Evolutionary conservation across 2,888 invertebrate genomes (phyloP).

Genomic region (Protonemura montana): DNA sequence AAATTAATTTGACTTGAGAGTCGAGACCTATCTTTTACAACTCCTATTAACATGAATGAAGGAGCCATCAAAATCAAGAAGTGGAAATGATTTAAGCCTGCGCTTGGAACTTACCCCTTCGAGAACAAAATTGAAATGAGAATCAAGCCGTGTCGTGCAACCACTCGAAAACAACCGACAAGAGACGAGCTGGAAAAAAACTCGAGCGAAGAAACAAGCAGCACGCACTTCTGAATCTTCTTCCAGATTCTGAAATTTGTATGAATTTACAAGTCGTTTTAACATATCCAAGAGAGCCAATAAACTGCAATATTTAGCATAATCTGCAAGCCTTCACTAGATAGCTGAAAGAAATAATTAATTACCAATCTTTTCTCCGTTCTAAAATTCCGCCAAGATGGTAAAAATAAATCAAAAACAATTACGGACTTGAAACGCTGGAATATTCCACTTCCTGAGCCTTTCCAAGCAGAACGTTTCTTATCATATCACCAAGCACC

Average conservation of each 20-base stretch:
- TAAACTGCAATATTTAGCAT: not conserved
- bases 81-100: constrained; percentile 1
- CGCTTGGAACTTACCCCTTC: not conserved
- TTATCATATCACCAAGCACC: no score
- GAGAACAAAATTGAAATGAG: not conserved
- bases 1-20: no score
- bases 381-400: no score
- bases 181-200: not conserved
- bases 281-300: not conserved
- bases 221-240: not conserved
- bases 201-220: not conserved
- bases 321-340: not conserved
- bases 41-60: no score
- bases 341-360: not conserved
- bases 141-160: not conserved
- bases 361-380: not conserved
- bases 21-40: no score
- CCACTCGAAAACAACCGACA: not conserved
- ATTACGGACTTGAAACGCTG: no score
- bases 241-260: not conserved
- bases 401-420: no score
- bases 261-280: not conserved
- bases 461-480: no score
- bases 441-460: no score
- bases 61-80: not conserved